These are phyloP conservation scores for Dione juno DNA, from an alignment of 2,888 invertebrate genomes.

Conservation along the genomic window DNA sequence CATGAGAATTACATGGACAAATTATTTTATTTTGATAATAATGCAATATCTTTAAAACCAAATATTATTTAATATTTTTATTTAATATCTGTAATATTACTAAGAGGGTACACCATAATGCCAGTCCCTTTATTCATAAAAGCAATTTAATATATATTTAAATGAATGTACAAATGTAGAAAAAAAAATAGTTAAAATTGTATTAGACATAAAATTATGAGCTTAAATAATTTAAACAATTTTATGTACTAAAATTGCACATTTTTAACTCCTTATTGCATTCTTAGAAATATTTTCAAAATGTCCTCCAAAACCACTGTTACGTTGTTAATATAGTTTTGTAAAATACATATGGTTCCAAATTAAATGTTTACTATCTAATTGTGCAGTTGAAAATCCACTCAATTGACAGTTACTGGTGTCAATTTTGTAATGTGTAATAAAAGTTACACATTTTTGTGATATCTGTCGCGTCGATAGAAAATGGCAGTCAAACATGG, in stretches of 20 bases:
- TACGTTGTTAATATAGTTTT: slow-evolving; percentile 5
- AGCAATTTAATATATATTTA: not conserved
- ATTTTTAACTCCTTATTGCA: slow-evolving; percentile 21
- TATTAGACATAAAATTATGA: slow-evolving; percentile 22
- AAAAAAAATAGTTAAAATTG: slow-evolving; percentile 7
- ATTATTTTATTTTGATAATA: too few relatives aligned
- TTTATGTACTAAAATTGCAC: slow-evolving; percentile 48
- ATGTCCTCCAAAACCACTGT: not conserved
- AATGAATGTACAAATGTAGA: not conserved
- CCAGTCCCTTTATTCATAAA: slow-evolving; percentile 4
- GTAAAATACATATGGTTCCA: slow-evolving; percentile 3
- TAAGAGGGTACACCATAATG: not conserved
- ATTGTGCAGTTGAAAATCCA: slow-evolving; percentile 43
- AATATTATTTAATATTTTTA: not conserved
- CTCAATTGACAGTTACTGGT: slow-evolving; percentile 33
- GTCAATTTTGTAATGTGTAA: slow-evolving; percentile 24
- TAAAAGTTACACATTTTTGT: slow-evolving; percentile 19
- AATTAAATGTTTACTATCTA: slow-evolving; percentile 32
- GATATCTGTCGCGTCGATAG: slow-evolving; percentile 33
- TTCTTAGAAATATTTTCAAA: slow-evolving; percentile 27
- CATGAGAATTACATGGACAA: too few relatives aligned
- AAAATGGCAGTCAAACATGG: slow-evolving; percentile 39
- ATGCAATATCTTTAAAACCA: not conserved
- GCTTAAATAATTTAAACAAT: slow-evolving; percentile 35
- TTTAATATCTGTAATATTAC: not conserved